Base-by-base conservation (phyloP, 1,140 invertebrate species). In the Acyrthosiphon pisum region DNA sequence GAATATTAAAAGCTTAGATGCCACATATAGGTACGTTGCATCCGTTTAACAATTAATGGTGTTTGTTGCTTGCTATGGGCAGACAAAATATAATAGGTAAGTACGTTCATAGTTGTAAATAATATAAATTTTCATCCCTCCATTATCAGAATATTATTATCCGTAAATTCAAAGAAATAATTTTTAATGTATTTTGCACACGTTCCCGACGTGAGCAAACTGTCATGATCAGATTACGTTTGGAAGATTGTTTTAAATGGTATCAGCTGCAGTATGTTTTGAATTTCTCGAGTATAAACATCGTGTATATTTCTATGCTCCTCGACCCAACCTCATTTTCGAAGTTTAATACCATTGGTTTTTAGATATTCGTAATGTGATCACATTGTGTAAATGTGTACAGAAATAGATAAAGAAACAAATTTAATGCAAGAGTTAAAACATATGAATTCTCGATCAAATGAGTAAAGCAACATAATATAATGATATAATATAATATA, bases 151-250 rank as follows among this genome's bases (percentile, higher is more conserved):
- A 68, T 68, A 68, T 68, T 30, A 68, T 68, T 68, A 30, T n/a
- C 14, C 26, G 8, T 14, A 76, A 14, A 83, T 23, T 83, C 37
- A 23, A 41, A 83, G 81, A 37, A 83, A 83, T 41, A 37, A 41
- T 83, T 83, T 83, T 83, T 22, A 83, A 41, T 83, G 81, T 83
- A 83, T 83, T 35, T 83, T 41, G 20, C 7, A 83, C 81, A 83
- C 81, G 35, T 83, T 22, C 4, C 22, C 22, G 23, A 86, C 41
- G 9, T 44, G 83, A 86, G 41, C 83, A 41, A 41, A 41, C 37
- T 86, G 23, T 44, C 83, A 41, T 26, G 83, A 86, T 86, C 83
- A 44, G 37, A 86, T 86, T 86, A 86, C 23, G 83, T 86, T 44
- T 26, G 23, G 83, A 86, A 41, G 41, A 86, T 86, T 44, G 83